phyloP scores from a whole-genome alignment of 2,113 vertebrate genomes.

The Machaerirhynchus nigripectus region DNA sequence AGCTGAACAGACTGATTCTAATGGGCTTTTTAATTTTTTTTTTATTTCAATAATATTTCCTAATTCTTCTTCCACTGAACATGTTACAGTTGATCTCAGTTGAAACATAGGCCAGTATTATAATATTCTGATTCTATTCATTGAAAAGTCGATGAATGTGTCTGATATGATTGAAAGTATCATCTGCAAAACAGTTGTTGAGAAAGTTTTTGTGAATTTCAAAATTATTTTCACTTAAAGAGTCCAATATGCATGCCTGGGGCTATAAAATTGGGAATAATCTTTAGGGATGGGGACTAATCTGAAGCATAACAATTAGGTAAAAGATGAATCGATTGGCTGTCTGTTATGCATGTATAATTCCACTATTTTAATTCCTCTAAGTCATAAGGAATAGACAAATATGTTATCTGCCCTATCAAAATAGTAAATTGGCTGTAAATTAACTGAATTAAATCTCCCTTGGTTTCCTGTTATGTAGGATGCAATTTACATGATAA shows the following conservation, averaged over 20 bases:
- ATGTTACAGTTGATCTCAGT: not conserved
- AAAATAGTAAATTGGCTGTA: slow-evolving; percentile 34
- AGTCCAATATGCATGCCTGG: not conserved
- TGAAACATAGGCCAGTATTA: not conserved
- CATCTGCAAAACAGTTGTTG: not conserved
- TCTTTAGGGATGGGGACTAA: not conserved
- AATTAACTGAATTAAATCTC: slow-evolving; percentile 22
- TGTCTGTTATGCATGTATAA: not conserved
- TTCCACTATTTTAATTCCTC: slow-evolving; percentile 5
- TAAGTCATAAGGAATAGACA: slow-evolving; percentile 7
- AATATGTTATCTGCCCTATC: slow-evolving; percentile 9
- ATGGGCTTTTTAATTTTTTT: too few species aligned
- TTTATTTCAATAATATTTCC: not conserved
- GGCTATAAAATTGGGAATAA: not conserved
- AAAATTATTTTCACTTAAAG: not conserved
- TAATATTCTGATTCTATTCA: not conserved
- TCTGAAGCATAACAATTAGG: not conserved
- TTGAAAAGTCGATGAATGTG: not conserved
- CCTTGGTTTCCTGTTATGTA: not conserved
- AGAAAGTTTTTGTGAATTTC: not conserved
- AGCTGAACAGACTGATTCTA: not conserved
- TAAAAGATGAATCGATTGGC: not conserved
- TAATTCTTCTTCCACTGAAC: not conserved
- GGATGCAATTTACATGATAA: slow-evolving; percentile 8
- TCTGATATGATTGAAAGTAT: not conserved